Percentiles rank a stretch among this genome's conserved stretches.
Evolutionary conservation across 2,797 vertebrate genomes (phyloP).

Genomic region (Phoebastria nigripes): DNA sequence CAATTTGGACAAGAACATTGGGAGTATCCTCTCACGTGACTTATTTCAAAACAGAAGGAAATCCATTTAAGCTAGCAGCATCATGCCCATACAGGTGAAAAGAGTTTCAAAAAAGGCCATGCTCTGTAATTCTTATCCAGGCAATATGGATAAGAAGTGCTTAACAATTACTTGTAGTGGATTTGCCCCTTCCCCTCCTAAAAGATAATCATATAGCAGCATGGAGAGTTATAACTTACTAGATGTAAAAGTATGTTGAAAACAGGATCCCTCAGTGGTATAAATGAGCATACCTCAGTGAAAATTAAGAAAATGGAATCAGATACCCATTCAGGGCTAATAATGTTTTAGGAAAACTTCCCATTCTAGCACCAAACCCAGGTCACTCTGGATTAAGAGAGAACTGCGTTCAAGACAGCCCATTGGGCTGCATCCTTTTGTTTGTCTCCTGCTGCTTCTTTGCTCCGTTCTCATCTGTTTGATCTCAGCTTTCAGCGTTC

Average conservation of each 20-base stretch:
- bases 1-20: background rate
- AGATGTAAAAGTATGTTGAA: background rate
- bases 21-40: background rate
- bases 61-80: background rate
- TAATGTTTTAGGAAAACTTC: background rate
- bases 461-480: background rate
- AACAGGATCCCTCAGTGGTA: background rate
- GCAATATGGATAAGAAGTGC: background rate
- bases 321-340: background rate
- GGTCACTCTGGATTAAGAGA: background rate
- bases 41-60: slow-evolving; percentile 32
- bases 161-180: background rate
- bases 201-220: background rate
- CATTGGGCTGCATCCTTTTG: background rate
- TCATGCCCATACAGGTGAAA: background rate
- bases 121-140: background rate
- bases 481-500: background rate
- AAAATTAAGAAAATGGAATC: background rate
- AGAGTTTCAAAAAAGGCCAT: background rate
- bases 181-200: background rate
- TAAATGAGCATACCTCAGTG: background rate
- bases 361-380: background rate
- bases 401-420: background rate
- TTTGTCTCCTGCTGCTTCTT: background rate
- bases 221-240: background rate